Evolutionary conservation across 2,797 vertebrate genomes (phyloP).

Genomic region (Hozukius guyotensis): DNA sequence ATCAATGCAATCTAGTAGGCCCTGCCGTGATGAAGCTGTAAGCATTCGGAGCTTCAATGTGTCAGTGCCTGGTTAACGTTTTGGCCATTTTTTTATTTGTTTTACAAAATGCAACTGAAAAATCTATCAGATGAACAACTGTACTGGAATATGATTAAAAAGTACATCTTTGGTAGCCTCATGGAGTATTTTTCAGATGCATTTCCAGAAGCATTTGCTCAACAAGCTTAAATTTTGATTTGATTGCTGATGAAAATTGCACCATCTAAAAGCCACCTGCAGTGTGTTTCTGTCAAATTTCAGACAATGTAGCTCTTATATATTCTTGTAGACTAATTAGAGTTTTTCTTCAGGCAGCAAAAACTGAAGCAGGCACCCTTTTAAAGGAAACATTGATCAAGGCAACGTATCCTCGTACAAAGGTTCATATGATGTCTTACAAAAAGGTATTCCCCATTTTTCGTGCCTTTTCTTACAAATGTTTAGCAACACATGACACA

Average conservation of each 20-base stretch:
- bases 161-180: not conserved
- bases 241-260: not conserved
- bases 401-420: not conserved
- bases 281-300: not conserved
- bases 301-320: not conserved
- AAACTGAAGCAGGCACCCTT: not conserved
- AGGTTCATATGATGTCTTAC: not conserved
- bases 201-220: not conserved
- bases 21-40: slow-evolving; percentile 21
- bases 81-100: not conserved
- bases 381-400: not conserved
- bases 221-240: not conserved
- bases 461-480: not conserved
- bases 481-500: not conserved
- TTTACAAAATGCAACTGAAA: not conserved
- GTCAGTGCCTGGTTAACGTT: not conserved
- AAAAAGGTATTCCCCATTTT: not conserved
- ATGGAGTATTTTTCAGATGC: not conserved
- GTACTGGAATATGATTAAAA: not conserved
- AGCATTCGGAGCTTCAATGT: slow-evolving; percentile 10
- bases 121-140: not conserved
- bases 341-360: not conserved
- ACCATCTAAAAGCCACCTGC: not conserved
- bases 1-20: slow-evolving; percentile 31
- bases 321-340: not conserved